Conservation (phyloP, 1,140 invertebrate genomes). For the Trachelipus rathkii region DNA sequence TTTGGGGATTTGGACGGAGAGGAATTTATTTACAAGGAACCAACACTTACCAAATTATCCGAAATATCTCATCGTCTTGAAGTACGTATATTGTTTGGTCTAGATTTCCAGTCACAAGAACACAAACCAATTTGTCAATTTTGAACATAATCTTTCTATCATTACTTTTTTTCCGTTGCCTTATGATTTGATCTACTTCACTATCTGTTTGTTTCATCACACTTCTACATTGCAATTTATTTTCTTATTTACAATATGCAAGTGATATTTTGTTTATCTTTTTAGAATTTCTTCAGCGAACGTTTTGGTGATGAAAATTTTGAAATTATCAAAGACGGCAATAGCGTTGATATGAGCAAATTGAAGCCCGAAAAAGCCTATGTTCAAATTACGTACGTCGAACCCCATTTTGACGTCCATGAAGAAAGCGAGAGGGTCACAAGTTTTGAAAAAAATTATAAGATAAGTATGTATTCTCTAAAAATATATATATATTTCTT, state of each 20-base stretch:
- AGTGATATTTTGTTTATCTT: conserved; percentile 43
- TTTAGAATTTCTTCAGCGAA: conserved; percentile 84
- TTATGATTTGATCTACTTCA: too few species aligned
- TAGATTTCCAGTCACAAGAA: too few species aligned
- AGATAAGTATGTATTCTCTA: conserved; percentile 60
- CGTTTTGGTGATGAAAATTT: conserved; percentile 84
- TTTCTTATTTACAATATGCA: too few species aligned
- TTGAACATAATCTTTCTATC: too few species aligned
- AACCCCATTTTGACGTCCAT: conserved; percentile 93
- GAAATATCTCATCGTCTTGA: conserved; percentile 94
- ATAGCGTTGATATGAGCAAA: conserved; percentile 70
- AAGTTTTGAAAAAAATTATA: conserved; percentile 90
- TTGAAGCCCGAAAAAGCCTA: conserved; percentile 85
- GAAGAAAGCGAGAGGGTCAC: conserved; percentile 80
- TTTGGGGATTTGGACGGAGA: conserved; percentile 91
- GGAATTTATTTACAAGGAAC: conserved; percentile 97
- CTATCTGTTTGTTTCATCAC: too few species aligned
- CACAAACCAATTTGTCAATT: too few species aligned
- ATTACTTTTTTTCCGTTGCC: too few species aligned
- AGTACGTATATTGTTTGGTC: conserved; percentile 51
- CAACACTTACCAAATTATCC: conserved; percentile 88
- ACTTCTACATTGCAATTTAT: too few species aligned
- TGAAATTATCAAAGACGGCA: conserved; percentile 94
- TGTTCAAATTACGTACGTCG: conserved; percentile 98
- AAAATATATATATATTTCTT: background rate